phyloP scores from a whole-genome alignment of 2,113 vertebrate genomes.

The Rhinoderma darwinii region DNA sequence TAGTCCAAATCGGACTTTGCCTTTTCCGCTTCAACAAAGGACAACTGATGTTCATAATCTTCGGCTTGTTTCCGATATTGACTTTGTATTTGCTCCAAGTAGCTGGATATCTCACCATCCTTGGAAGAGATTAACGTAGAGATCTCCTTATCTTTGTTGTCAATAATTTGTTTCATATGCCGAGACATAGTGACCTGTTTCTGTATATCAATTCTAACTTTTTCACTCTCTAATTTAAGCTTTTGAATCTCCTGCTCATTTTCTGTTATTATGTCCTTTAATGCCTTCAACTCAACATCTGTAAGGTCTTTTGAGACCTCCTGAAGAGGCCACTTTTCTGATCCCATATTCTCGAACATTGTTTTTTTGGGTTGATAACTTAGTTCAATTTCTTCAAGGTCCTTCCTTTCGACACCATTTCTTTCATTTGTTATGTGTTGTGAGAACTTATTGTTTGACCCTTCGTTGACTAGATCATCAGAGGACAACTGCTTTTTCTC shows the following conservation, averaged over 20 bases:
- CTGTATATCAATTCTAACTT: conserved; percentile 71
- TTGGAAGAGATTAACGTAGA: conserved; percentile 80
- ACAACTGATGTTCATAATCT: conserved; percentile 76
- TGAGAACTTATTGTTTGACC: conserved; percentile 69
- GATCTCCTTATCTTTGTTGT: conserved; percentile 84
- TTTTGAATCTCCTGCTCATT: conserved; percentile 73
- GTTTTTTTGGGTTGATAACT: conserved; percentile 70
- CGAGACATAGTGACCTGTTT: conserved; percentile 79
- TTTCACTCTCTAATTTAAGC: conserved; percentile 71
- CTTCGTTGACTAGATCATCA: not conserved
- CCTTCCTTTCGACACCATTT: conserved; percentile 70
- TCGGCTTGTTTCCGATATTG: conserved; percentile 74
- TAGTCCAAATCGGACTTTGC: conserved; percentile 70
- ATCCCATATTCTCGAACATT: conserved; percentile 69
- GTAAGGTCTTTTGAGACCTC: conserved; percentile 65
- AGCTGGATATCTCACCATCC: conserved; percentile 81
- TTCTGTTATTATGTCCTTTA: conserved; percentile 68
- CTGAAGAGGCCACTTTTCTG: conserved; percentile 71
- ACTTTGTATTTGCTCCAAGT: conserved; percentile 78
- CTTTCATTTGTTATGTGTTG: conserved; percentile 76
- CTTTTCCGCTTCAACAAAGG: conserved; percentile 68
- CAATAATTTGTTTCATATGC: conserved; percentile 81
- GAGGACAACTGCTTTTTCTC: not conserved
- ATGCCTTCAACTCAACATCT: conserved; percentile 70
- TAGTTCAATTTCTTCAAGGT: conserved; percentile 67